phyloP scores from a whole-genome alignment of 2,113 vertebrate genomes.

The Ammodytes marinus region DNA sequence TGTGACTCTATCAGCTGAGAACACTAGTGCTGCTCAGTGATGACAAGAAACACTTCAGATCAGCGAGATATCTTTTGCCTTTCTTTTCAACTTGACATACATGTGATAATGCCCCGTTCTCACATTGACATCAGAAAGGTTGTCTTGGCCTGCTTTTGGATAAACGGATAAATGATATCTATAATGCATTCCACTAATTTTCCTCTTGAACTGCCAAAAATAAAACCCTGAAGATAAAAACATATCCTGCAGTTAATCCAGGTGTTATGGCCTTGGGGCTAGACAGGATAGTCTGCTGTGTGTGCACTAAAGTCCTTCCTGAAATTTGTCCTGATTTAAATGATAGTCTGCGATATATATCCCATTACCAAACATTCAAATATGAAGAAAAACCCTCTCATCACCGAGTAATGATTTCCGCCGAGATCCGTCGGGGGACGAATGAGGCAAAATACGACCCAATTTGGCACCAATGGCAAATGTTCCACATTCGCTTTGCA shows the following conservation, averaged over 20 bases:
- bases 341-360: constrained; percentile 28
- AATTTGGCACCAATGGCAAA: constrained; percentile 71
- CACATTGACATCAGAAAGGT: constrained; percentile 70
- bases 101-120: constrained; percentile 71
- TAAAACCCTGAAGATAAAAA: neutral
- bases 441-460: constrained; percentile 66
- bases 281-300: constrained; percentile 5
- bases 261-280: neutral
- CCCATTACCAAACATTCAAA: constrained; percentile 52
- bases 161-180: neutral
- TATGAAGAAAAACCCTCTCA: constrained; percentile 32
- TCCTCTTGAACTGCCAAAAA: neutral
- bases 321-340: constrained; percentile 38
- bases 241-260: neutral
- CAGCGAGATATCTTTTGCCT: constrained; percentile 62
- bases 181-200: neutral
- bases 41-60: constrained; percentile 62
- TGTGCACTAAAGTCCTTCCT: constrained; percentile 4
- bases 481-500: constrained; percentile 60
- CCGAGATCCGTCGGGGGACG: constrained; percentile 43
- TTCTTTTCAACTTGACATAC: constrained; percentile 74
- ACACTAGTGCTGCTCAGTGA: constrained; percentile 78
- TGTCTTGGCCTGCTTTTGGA: constrained; percentile 32
- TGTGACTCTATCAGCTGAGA: constrained; percentile 42
- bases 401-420: constrained; percentile 49